A percentile compares a stretch with the other conserved stretches of the same genome.
These are phyloP conservation scores for Saccopteryx leptura DNA, from an alignment of 2,113 vertebrate genomes.

Conservation along the genomic window DNA sequence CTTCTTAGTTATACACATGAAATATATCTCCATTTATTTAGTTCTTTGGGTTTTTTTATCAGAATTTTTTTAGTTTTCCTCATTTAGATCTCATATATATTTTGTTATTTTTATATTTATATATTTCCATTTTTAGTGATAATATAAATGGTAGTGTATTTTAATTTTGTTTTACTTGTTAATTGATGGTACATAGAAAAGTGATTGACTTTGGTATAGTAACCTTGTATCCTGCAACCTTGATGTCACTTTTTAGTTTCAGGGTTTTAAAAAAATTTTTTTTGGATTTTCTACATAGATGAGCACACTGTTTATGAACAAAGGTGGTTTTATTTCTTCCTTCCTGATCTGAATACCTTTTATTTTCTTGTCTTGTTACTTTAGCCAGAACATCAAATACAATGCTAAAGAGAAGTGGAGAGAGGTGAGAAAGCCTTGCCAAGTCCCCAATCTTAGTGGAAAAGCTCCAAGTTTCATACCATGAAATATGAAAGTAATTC, in stretches of 20 bases:
- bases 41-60: background rate
- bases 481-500: background rate
- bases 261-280: background rate
- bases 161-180: constrained; percentile 39
- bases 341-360: background rate
- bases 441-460: background rate
- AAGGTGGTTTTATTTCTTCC: background rate
- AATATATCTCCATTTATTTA: background rate
- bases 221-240: background rate
- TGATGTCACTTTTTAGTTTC: background rate
- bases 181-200: background rate
- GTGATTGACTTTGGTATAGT: background rate
- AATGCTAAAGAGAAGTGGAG: background rate
- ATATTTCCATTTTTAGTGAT: background rate
- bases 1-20: background rate
- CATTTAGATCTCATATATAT: background rate
- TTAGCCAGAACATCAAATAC: background rate
- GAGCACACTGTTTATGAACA: background rate
- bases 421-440: background rate
- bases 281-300: background rate
- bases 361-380: background rate
- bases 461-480: background rate
- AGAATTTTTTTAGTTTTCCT: background rate
- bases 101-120: background rate
- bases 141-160: background rate